Percentiles rank a stretch among this genome's conserved stretches.
Conservation (phyloP, 1,140 invertebrate species). For the Plutomurus gul region DNA sequence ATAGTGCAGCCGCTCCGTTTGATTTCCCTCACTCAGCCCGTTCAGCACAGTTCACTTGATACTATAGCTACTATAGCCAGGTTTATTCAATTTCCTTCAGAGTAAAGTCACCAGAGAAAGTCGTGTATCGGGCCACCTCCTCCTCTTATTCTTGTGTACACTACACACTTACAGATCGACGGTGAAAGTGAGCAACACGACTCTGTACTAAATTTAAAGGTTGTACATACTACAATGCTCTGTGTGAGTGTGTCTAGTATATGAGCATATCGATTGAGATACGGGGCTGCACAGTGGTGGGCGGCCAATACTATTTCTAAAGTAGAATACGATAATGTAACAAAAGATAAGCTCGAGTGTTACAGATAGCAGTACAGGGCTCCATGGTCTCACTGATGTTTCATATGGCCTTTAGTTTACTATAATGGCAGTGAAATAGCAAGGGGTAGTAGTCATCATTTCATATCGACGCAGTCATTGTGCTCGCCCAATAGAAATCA, state of each 20-base stretch:
- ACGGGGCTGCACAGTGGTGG: neutral
- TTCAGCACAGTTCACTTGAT: no score
- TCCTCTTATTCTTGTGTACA: neutral
- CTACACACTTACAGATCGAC: neutral
- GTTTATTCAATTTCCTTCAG: conserved; percentile 41
- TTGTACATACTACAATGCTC: neutral
- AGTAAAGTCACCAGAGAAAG: conserved; percentile 40
- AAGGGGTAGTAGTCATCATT: neutral
- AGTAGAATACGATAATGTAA: conserved; percentile 15
- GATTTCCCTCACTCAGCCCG: no score
- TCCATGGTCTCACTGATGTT: conserved; percentile 11
- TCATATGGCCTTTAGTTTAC: conserved; percentile 11
- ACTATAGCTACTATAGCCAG: neutral
- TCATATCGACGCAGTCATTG: neutral
- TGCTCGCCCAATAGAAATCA: neutral
- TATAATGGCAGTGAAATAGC: neutral
- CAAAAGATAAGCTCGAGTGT: conserved; percentile 3
- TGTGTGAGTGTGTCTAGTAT: neutral
- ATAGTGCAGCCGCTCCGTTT: no score
- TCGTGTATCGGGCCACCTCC: conserved; percentile 34
- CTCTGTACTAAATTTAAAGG: neutral
- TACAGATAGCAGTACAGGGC: conserved; percentile 3
- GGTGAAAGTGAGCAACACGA: neutral
- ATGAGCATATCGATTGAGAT: neutral
- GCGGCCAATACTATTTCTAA: neutral